Evolutionary conservation across 2,888 invertebrate genomes (phyloP), one percentile per base, ranked within the genome.

Genomic region (Bombylius discolor): DNA sequence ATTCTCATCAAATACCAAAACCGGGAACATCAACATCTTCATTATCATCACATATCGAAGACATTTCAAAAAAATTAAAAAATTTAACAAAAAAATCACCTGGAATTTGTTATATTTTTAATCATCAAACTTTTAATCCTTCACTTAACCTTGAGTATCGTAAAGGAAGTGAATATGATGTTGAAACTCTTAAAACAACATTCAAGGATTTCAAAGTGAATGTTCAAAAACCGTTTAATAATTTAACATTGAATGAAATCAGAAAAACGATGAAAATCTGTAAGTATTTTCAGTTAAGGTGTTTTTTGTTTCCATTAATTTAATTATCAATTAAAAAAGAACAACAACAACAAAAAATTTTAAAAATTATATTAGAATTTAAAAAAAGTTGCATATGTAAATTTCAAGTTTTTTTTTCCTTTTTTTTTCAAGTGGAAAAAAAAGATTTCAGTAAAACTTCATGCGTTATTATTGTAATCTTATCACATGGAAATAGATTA

Each of bases 401-500:
- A 36, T 33, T 36, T 8, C 3, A n/a, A 34, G n/a, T 50, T n/a
- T 36, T 44, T 54, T 31, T 39, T n/a, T 49, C 39, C 8, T 36
- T 44, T 54, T 31, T 39, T n/a, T 49, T 56, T 64, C 8, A 49
- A 73, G 73, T 73, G 62, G 65, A 68, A 60, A 59, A 55, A 11
- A 67, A 67, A 55, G 66, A 69, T 60, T 72, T 65, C 52, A 61
- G 55, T 3, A 65, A 66, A n/a, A 62, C 65, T 33, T 67, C 71
- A 4, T 70, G 70, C 14, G 57, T 74, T 50, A 65, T 72, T 0
- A 57, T 73, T 23, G 70, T 70, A 3, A 63, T 73, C 49, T 57
- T 73, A 46, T 70, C 67, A 13, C 72, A 73, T 67, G 74, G 73
- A 9, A 62, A 64, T 5, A 64, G 70, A 7, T 58, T 67, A 51